A percentile compares a stretch with the other conserved stretches of the same genome.
phyloP scores from a whole-genome alignment of 2,797 vertebrate species.

The Danio choprae region DNA sequence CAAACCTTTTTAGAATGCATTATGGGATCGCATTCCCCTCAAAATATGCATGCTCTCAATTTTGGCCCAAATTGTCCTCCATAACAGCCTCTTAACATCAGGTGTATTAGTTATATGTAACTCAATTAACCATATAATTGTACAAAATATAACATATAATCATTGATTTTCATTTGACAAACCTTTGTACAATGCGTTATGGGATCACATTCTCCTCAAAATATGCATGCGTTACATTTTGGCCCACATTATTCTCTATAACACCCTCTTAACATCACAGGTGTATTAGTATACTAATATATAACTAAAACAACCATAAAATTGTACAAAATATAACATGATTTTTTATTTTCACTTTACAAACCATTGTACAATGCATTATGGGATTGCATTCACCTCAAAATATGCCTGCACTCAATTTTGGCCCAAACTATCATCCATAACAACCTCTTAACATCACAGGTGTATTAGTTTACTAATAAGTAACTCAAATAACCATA shows the following conservation, averaged over 20 bases:
- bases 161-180: no score
- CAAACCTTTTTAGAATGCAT: not conserved
- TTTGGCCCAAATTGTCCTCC: not conserved
- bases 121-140: no score
- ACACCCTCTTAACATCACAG: constrained; percentile 22
- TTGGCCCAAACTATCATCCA: not conserved
- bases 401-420: not conserved
- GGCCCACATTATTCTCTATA: not conserved
- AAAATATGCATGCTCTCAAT: not conserved
- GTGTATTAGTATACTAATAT: not conserved
- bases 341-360: no score
- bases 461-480: not conserved
- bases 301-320: no score
- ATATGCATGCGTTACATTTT: not conserved
- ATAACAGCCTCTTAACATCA: constrained; percentile 17
- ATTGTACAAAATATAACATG: no score
- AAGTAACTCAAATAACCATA: no score
- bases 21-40: not conserved
- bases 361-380: not conserved
- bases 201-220: not conserved
- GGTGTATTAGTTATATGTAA: not conserved
- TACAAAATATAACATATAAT: no score
- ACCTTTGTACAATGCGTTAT: no score
- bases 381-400: not conserved
- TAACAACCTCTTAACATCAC: constrained; percentile 14